These are phyloP conservation scores for Amblyjoppa proteus DNA, from an alignment of 2,888 invertebrate species.

Conservation along the genomic window DNA sequence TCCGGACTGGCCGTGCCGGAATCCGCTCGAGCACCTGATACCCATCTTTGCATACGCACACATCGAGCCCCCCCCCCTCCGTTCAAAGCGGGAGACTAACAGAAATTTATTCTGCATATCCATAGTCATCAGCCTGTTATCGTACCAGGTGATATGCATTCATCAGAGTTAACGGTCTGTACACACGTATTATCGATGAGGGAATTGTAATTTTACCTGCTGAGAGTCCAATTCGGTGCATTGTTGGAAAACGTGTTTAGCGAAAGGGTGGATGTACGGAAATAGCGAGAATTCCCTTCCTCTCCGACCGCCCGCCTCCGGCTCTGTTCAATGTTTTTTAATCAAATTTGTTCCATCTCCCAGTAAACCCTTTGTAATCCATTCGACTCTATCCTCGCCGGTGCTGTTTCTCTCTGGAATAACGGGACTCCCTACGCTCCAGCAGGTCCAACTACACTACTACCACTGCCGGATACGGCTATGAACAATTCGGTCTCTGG, in stretches of 20 bases:
- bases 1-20: conserved; percentile 42
- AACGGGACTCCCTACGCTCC: conserved; percentile 28
- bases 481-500: conserved; percentile 43
- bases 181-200: conserved; percentile 38
- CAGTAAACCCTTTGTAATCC: conserved; percentile 53
- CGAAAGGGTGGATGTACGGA: not conserved
- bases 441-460: conserved; percentile 35
- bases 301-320: not conserved
- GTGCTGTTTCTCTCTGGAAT: conserved; percentile 34
- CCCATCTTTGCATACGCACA: conserved; percentile 51
- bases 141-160: conserved; percentile 39
- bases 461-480: conserved; percentile 14
- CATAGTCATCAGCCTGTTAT: conserved; percentile 40
- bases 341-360: conserved; percentile 59
- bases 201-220: conserved; percentile 29
- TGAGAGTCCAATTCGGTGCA: not conserved
- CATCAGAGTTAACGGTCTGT: conserved; percentile 40
- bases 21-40: conserved; percentile 48
- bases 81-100: conserved; percentile 30
- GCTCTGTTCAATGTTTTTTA: conserved; percentile 45
- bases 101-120: conserved; percentile 52
- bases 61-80: not conserved
- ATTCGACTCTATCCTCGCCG: conserved; percentile 44
- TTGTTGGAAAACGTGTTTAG: conserved; percentile 7
- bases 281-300: conserved; percentile 10